A percentile compares a stretch with the other conserved stretches of the same genome.
These are phyloP conservation scores for Perodicticus potto DNA, from an alignment of 2,797 vertebrate species.

Conservation along the genomic window DNA sequence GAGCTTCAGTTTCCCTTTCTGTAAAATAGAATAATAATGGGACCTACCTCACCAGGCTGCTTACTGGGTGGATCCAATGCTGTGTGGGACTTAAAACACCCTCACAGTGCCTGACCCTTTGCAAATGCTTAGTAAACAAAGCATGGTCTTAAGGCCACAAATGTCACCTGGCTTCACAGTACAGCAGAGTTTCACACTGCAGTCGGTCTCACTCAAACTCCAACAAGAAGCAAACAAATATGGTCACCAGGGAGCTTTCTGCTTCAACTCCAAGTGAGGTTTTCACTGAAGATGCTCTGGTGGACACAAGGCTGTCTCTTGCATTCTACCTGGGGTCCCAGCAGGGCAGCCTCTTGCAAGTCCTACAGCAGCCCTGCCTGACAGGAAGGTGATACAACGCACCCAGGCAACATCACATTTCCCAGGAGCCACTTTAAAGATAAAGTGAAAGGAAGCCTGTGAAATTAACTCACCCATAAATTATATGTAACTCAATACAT, in stretches of 20 bases:
- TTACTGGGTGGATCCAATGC: background rate
- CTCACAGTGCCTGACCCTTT: background rate
- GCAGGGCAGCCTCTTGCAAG: background rate
- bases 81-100: background rate
- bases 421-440: background rate
- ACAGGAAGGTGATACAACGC: background rate
- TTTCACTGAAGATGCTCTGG: background rate
- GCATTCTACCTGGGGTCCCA: background rate
- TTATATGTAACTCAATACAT: background rate
- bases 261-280: background rate
- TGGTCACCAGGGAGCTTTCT: background rate
- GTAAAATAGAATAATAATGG: background rate
- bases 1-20: background rate
- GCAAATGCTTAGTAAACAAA: background rate
- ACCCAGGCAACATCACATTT: background rate
- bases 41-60: background rate
- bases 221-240: background rate
- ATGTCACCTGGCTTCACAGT: background rate
- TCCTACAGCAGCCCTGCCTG: background rate
- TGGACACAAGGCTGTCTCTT: background rate
- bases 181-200: background rate
- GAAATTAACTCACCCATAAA: slow-evolving; percentile 1
- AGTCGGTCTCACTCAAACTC: background rate
- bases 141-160: background rate
- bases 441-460: background rate